Base-by-base conservation (phyloP, 2,113 vertebrate species). In the Urocitellus parryii region DNA sequence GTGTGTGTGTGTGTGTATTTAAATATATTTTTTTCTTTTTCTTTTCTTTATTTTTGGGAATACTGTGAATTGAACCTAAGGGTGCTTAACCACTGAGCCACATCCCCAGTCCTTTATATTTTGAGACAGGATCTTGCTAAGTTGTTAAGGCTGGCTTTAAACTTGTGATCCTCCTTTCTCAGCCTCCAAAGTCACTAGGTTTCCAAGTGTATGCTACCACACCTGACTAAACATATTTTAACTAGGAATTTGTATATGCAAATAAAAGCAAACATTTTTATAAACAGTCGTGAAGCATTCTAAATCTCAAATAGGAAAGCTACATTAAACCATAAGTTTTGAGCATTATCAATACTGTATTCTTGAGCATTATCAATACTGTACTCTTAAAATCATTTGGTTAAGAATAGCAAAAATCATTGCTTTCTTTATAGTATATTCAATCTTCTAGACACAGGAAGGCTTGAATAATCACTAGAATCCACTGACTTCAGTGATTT, bases 251-350 rank as follows among this genome's bases (percentile, higher is more conserved):
- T 88, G 63, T 72, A 65, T 53, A 34, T 83, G 48, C 8, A 63
- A 53, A 58, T 87, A 73, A 82, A 92, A 67, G n/a, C 27, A 83
- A 83, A 88, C 34, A 91, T 67, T 83, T 25, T 53, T 51, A 37
- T 85, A 65, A 92, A 77, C 8, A 73, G 16, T 78, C 72, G 16
- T 87, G 25, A 90, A 94, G 34, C 63, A 96, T 88, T 90, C 94
- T 94, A 83, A n/a, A 68, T 93, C 48, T 83, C 70, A 91, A 61
- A 63, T 24, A 42, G 32, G 72, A 77, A 96, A 89, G 42, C 68
- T 80, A 34, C n/a, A 37, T 70, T 72, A 83, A 86, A 76, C 24
- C 51, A 53, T 70, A 84, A 81, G 22, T 88, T 61, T 34, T 56
- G 37, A 87, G 32, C 25, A 63, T 83, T 83, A 67, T 45, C 12